Percentiles rank a stretch among this genome's conserved stretches.
phyloP scores from a whole-genome alignment of 2,797 vertebrate species.

The Anguilla megastoma region DNA sequence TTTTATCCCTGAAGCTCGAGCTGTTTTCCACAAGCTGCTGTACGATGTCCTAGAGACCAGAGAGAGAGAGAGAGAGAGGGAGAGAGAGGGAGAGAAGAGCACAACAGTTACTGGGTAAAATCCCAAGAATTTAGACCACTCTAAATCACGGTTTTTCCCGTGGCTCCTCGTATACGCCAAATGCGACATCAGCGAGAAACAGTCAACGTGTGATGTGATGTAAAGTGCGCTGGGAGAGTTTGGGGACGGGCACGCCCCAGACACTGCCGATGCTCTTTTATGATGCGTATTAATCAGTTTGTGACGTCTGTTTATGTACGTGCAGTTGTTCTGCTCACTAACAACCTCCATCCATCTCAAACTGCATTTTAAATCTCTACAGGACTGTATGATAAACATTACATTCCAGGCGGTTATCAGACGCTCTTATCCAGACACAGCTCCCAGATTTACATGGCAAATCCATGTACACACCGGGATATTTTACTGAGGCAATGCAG shows the following conservation, averaged over 20 bases:
- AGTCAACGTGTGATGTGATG: neutral
- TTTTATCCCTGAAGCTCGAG: slow-evolving; percentile 93
- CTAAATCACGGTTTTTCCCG: neutral
- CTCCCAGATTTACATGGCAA: no score
- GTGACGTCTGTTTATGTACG: neutral
- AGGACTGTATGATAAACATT: neutral
- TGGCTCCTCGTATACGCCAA: neutral
- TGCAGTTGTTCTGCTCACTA: neutral
- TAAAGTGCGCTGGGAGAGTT: neutral
- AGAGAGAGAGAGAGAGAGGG: slow-evolving; percentile 33
- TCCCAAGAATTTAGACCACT: neutral
- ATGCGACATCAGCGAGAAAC: neutral
- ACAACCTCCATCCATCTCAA: neutral
- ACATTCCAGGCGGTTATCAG: no score
- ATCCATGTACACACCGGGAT: no score
- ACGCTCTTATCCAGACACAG: no score
- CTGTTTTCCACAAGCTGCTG: slow-evolving; percentile 96
- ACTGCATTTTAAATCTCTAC: neutral
- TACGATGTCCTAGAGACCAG: slow-evolving; percentile 85
- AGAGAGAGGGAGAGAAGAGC: neutral
- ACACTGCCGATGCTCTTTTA: neutral
- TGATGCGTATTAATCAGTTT: neutral
- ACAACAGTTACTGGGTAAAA: neutral
- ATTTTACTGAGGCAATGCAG: no score
- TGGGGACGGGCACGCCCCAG: neutral